Evolutionary conservation across 2,797 vertebrate species (phyloP).

Genomic region (Onychomys arenicola): DNA sequence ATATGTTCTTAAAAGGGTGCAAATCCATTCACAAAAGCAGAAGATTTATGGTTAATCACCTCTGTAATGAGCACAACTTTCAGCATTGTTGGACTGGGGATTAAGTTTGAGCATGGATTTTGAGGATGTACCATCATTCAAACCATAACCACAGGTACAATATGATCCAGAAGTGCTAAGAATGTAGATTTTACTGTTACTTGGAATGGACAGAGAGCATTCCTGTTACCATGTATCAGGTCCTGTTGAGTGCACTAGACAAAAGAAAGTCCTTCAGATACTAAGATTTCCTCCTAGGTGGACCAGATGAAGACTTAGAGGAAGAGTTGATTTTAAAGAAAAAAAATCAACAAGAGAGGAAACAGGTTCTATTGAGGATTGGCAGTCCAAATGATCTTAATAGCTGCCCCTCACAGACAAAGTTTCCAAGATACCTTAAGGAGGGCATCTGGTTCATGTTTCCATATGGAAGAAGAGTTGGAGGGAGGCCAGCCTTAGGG

Average conservation of each 20-base stretch:
- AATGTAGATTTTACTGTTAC: neutral
- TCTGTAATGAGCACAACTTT: neutral
- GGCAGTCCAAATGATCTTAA: neutral
- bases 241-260: neutral
- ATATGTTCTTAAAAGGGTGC: neutral
- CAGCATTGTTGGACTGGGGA: neutral
- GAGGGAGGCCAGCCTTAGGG: neutral
- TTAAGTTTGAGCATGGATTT: neutral
- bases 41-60: neutral
- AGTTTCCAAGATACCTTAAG: neutral
- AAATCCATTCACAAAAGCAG: neutral
- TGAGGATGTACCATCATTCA: neutral
- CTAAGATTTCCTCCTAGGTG: neutral
- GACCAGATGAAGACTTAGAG: neutral
- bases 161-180: slow-evolving; percentile 7
- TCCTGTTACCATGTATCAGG: neutral
- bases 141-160: neutral
- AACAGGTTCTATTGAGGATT: neutral
- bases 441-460: neutral
- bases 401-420: neutral
- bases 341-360: neutral
- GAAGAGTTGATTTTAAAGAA: slow-evolving; percentile 3
- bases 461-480: neutral
- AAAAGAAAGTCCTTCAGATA: neutral
- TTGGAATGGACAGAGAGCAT: neutral